These are phyloP conservation scores for Callipepla californica DNA, from an alignment of 2,113 vertebrate species.

Conservation along the genomic window DNA sequence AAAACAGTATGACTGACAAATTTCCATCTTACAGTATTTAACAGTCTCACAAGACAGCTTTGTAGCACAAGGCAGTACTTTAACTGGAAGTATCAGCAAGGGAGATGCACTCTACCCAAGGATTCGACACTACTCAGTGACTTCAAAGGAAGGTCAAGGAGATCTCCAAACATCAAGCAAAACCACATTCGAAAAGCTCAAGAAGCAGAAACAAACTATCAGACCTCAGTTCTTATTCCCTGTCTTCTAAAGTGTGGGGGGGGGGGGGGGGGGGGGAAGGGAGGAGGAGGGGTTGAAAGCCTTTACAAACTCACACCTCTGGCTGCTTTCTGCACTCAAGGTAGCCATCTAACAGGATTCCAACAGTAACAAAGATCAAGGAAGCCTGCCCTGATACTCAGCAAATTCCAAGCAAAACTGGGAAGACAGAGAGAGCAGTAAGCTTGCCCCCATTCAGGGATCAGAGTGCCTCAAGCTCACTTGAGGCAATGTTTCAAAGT, in stretches of 20 bases:
- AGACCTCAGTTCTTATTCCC: neutral
- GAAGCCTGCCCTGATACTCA: neutral
- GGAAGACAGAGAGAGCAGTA: neutral
- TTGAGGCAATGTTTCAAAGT: neutral
- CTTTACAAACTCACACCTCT: neutral
- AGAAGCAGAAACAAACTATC: neutral
- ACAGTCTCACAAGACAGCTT: conserved; percentile 3
- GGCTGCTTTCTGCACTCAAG: neutral
- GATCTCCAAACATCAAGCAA: conserved; percentile 39
- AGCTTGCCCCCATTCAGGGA: neutral
- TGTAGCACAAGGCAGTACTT: neutral
- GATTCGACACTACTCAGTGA: conserved; percentile 6
- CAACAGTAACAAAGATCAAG: neutral
- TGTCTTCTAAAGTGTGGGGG: neutral
- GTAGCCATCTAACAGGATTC: neutral
- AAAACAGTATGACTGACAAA: neutral
- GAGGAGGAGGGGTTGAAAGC: too few relatives aligned
- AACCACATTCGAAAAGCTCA: conserved; percentile 14
- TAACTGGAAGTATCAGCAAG: conserved; percentile 19
- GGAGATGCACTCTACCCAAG: conserved; percentile 36
- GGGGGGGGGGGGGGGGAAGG: too few relatives aligned
- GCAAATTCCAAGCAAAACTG: neutral
- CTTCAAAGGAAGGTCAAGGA: conserved; percentile 40
- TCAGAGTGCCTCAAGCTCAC: neutral
- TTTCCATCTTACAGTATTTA: conserved; percentile 9